Percentiles rank a stretch among this genome's conserved stretches.
These are phyloP conservation scores for Tachycineta bicolor DNA, from an alignment of 2,113 vertebrate genomes.

Conservation along the genomic window DNA sequence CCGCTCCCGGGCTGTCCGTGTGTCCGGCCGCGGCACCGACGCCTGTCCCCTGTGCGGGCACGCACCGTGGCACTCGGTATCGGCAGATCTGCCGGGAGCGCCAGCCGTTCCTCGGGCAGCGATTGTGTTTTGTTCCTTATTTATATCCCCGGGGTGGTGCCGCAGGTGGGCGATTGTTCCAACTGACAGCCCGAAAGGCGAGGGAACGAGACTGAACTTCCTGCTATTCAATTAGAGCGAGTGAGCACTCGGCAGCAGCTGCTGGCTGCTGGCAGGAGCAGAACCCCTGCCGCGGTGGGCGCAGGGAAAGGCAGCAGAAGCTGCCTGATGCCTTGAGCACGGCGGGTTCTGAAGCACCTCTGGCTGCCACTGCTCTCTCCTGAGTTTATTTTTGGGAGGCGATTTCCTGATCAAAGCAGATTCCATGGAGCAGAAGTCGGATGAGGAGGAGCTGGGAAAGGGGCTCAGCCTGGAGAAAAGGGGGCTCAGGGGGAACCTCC, in stretches of 20 bases:
- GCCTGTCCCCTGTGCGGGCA: not conserved
- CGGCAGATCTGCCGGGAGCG: not conserved
- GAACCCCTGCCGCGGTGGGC: not conserved
- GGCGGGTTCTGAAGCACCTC: rapidly evolving
- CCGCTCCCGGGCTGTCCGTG: not conserved
- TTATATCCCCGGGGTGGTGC: conserved; percentile 38
- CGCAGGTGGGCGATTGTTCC: conserved; percentile 67
- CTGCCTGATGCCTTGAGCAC: not conserved
- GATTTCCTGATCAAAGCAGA: not conserved
- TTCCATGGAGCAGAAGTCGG: rapidly evolving
- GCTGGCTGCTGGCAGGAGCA: conserved; percentile 32
- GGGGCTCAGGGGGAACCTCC: too few relatives aligned
- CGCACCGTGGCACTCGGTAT: rapidly evolving
- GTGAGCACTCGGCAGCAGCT: conserved; percentile 51
- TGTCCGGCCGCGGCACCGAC: rapidly evolving
- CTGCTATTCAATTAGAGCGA: conserved; percentile 60
- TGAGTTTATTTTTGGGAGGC: not conserved
- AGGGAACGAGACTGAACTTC: conserved; percentile 40
- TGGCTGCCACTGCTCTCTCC: not conserved
- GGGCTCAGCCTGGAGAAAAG: too few relatives aligned
- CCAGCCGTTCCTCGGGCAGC: not conserved
- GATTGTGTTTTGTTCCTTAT: conserved; percentile 27
- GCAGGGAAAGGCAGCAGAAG: not conserved
- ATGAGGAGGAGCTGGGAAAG: too few relatives aligned
- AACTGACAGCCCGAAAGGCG: conserved; percentile 11